Base-by-base conservation (phyloP, 2,888 invertebrate species). In the Drosophila yooni region DNA sequence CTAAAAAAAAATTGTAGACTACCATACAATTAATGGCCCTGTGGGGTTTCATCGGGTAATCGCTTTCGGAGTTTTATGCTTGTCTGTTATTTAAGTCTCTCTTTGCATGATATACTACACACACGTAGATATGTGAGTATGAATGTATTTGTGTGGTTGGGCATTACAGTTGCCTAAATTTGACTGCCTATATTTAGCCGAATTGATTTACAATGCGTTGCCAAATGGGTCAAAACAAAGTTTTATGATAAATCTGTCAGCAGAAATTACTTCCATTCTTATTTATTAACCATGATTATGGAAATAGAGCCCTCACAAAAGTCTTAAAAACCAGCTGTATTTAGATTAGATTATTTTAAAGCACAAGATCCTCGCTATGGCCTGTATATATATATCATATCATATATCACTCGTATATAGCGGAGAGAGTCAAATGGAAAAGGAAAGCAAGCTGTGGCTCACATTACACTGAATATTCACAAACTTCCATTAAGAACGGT, bases 11-110 rank as follows among this genome's bases (percentile, higher is more conserved):
- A 74, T 74, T 73, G 61, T 81, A 81, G 84, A 74, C 84, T 62
- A 79, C 68, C 88, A 78, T 70, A 90, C 90, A 87, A 87, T 90
- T 87, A 89, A 90, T 87, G 90, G 87, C 83, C 80, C 89, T 89
- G 82, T 83, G 88, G 90, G 90, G 89, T 87, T 90, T 90, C 88
- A 63, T 70, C 70, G 79, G 66, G 61, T 70, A 62, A 85, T 75
- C 74, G 76, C 83, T 70, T 72, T 73, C 79, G 58, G 67, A 79
- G 74, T 67, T 81, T 29, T 63, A 72, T 73, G 50, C 33, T 59
- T 31, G 52, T 54, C 38, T 68, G 64, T 52, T 76, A 67, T 80
- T 66, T 66, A n/a, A 62, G 54, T 59, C 52, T 73, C 38, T 36
- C 40, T 53, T 40, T 52, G 51, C 34, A 40, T 56, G 34, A 10